phyloP scores from a whole-genome alignment of 1,140 invertebrate species.

The Lasioglossum albipes region DNA sequence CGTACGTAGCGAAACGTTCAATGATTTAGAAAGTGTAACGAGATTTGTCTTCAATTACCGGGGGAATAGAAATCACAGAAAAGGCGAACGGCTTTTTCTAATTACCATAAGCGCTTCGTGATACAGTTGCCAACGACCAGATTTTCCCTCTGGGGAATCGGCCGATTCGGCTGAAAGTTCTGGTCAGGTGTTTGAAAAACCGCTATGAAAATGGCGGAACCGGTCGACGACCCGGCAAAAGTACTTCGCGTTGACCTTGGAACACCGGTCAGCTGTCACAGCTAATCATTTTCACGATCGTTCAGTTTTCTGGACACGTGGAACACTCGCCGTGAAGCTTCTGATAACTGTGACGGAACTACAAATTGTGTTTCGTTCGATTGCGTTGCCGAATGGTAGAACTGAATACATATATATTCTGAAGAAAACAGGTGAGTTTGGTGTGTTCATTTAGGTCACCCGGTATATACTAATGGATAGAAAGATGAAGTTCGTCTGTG shows the following conservation, averaged over 20 bases:
- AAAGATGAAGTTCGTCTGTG: background rate
- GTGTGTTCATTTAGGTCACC: no score
- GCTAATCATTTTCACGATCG: background rate
- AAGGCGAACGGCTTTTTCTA: conserved; percentile 27
- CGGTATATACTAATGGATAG: background rate
- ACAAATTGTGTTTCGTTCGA: no score
- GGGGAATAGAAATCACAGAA: conserved; percentile 8
- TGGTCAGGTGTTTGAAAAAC: background rate
- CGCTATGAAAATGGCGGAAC: background rate
- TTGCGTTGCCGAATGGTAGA: no score
- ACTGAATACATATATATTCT: no score
- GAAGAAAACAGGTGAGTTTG: no score
- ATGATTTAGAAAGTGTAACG: conserved; percentile 42
- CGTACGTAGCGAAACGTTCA: background rate
- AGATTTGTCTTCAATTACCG: conserved; percentile 18
- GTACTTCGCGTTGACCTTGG: background rate
- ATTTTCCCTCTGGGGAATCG: background rate
- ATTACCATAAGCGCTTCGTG: conserved; percentile 4
- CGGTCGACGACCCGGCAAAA: background rate
- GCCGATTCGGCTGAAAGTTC: background rate
- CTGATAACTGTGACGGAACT: no score
- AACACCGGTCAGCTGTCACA: no score
- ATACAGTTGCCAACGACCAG: background rate
- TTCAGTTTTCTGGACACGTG: background rate
- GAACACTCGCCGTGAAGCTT: background rate